phyloP scores from a whole-genome alignment of 2,888 invertebrate species.

The Spatulosminthurus flaviceps region DNA sequence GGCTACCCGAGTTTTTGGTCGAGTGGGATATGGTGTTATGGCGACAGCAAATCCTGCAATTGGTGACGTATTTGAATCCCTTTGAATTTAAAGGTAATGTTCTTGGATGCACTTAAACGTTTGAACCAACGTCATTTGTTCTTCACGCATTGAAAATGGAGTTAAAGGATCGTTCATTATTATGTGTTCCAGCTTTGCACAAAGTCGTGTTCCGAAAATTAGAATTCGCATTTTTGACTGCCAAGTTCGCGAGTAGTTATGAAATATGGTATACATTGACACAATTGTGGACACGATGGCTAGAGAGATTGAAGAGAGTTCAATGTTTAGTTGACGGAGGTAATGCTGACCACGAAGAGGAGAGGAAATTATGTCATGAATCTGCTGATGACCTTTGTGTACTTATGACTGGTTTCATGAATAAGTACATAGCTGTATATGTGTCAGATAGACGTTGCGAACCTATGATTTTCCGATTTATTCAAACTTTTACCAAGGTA shows the following conservation, averaged over 20 bases:
- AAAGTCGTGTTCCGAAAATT: background rate
- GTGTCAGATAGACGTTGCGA: background rate
- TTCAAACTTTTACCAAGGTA: background rate
- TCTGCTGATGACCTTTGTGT: background rate
- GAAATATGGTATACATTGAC: conserved; percentile 29
- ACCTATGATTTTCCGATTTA: background rate
- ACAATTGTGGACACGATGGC: conserved; percentile 22
- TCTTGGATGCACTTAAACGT: no score
- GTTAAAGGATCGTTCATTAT: no score
- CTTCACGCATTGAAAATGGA: no score
- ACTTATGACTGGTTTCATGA: background rate
- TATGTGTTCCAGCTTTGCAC: background rate
- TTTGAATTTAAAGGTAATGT: conserved; percentile 15
- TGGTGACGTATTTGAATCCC: conserved; percentile 15
- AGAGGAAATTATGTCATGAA: background rate
- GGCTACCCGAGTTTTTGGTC: conserved; percentile 25
- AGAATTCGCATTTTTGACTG: conserved; percentile 19
- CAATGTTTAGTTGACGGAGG: background rate
- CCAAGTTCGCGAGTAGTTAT: background rate
- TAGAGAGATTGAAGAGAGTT: background rate
- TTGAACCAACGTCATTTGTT: no score
- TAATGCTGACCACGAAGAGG: background rate
- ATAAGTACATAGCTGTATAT: conserved; percentile 26
- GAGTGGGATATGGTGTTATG: conserved; percentile 33
- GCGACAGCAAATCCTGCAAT: background rate